Base-by-base conservation (phyloP, 2,888 invertebrate species). In the Esperia sulphurella region DNA sequence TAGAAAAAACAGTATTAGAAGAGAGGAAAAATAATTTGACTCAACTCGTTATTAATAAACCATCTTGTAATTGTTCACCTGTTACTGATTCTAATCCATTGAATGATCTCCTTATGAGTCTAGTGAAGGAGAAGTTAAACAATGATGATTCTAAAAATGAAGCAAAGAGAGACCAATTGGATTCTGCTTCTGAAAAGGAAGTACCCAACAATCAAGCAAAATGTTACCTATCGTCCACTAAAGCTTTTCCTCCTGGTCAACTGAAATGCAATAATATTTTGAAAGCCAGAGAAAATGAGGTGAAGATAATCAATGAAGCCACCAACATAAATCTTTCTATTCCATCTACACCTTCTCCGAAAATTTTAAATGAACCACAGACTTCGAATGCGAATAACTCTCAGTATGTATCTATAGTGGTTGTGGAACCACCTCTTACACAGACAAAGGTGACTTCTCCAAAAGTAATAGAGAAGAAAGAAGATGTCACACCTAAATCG, bases 181-280 rank as follows among this genome's bases (percentile, higher is more conserved):
- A 86, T 57, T 84, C 86, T 50, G 71, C 69, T 30, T 68, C 68
- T 50, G 83, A 91, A 33, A 91, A 90, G 55, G 92, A 93, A 71
- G 87, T 93, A 60, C 94, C 94, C 49, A 95, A 95, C 70, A 95
- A 95, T 80, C 92, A 92, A 75, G 86, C 91, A 41, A 93, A 93
- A 73, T 90, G 93, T 71, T 92, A 93, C 58, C 88, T 93, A 59
- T 83, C 92, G 40, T 92, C 92, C 35, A 92, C 91, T 28, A 93
- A 93, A 65, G 94, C 95, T 14, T 92, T 97, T 51, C 97, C 97
- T 41, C 96, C 96, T 8, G 96, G 97, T 57, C 96, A 97, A 73
- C 92, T 98, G 54, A 98, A 98, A 85, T 98, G 98, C 85, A 98
- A 88, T 57, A 98, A 88, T 54, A 97, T 98, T 75, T 90, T 98